Percentiles rank a stretch among this genome's conserved stretches.
Conservation (phyloP, 2,113 vertebrate species). For the Anhinga rufa region DNA sequence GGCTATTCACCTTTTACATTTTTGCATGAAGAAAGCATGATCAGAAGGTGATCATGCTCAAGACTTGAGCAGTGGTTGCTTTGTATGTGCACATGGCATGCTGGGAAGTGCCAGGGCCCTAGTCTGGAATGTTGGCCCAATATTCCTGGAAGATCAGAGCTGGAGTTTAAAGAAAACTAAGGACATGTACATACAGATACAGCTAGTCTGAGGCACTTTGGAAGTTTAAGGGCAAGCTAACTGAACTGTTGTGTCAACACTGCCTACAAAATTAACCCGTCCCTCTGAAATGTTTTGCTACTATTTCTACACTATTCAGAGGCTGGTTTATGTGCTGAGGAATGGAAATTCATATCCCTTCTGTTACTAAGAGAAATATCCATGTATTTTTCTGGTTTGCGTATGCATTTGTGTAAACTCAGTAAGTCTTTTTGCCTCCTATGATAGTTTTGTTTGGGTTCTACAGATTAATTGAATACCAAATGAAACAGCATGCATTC, state of each 20-base stretch:
- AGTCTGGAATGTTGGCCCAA: constrained; percentile 25
- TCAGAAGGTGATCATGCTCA: not conserved
- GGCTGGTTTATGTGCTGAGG: not conserved
- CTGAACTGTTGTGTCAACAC: constrained; percentile 46
- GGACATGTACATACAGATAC: constrained; percentile 1
- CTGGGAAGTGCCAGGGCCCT: not conserved
- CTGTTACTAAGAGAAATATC: not conserved
- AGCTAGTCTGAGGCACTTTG: constrained; percentile 9
- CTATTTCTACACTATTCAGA: not conserved
- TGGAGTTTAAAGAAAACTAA: constrained; percentile 27
- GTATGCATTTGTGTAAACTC: not conserved
- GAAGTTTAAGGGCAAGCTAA: constrained; percentile 5
- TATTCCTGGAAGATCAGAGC: constrained; percentile 47
- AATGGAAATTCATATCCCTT: not conserved
- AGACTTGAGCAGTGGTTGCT: not conserved
- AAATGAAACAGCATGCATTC: not conserved
- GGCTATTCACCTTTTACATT: not conserved
- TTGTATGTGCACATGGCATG: not conserved
- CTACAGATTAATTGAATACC: not conserved
- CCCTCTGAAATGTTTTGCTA: not conserved
- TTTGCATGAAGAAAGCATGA: not conserved
- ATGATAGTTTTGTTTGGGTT: not conserved
- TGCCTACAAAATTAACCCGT: not conserved
- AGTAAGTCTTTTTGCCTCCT: not conserved
- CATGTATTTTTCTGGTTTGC: not conserved